Evolutionary conservation across 30 jellyfish, hydroid and myxozoan species (phyloP).

Genomic region (Hydractinia symbiolongicarpus): DNA sequence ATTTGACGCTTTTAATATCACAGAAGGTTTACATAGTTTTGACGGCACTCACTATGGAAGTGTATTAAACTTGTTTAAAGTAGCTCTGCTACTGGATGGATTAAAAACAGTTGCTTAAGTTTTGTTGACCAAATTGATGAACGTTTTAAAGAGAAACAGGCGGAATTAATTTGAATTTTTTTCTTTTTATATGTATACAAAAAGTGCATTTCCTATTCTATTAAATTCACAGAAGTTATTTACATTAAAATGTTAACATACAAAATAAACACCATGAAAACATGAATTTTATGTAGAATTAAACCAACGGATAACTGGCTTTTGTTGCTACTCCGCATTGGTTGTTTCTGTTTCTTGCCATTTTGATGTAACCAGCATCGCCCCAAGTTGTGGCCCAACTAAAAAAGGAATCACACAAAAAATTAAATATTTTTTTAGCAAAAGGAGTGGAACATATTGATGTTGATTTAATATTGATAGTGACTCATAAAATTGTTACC

Average conservation of each 20-base stretch:
- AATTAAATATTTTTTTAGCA: background rate
- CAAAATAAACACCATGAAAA: background rate
- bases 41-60: slow-evolving; percentile 97
- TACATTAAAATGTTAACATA: background rate
- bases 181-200: background rate
- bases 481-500: background rate
- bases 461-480: background rate
- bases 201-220: background rate
- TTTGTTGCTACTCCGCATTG: slow-evolving; percentile 95
- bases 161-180: background rate
- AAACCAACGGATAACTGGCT: slow-evolving; percentile 95
- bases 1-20: slow-evolving; percentile 69
- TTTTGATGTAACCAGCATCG: slow-evolving; percentile 83
- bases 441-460: background rate
- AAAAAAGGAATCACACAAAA: background rate
- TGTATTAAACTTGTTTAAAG: slow-evolving; percentile 58
- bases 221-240: background rate
- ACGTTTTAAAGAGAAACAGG: background rate
- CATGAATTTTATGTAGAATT: background rate
- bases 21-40: slow-evolving; percentile 85
- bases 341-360: slow-evolving; percentile 90
- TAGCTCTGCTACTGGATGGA: slow-evolving; percentile 55
- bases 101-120: slow-evolving; percentile 15
- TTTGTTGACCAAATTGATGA: background rate
- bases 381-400: slow-evolving; percentile 99